These are phyloP conservation scores for Acronicta leporina DNA, from an alignment of 2,888 invertebrate genomes.

Conservation along the genomic window DNA sequence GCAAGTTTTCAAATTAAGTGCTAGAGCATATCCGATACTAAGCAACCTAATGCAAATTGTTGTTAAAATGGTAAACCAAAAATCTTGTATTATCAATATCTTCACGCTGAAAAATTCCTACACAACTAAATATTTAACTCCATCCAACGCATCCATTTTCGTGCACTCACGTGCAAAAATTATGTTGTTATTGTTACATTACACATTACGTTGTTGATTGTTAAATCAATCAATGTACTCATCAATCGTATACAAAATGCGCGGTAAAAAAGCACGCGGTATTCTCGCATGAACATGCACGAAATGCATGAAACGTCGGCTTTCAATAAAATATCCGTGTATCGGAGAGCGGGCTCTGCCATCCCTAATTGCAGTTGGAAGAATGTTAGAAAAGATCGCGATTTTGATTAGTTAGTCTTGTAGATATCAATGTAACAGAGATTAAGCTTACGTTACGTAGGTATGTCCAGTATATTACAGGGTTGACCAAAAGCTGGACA, in stretches of 20 bases:
- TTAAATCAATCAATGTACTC: conserved; percentile 38
- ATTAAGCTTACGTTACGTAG: too few relatives aligned
- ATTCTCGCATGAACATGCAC: conserved; percentile 9
- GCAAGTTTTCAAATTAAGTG: too few relatives aligned
- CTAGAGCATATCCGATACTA: background rate
- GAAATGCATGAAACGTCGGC: conserved; percentile 13
- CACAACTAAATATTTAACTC: background rate
- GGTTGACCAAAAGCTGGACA: too few relatives aligned
- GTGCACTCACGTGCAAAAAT: conserved; percentile 24
- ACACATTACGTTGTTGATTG: conserved; percentile 24
- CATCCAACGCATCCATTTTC: conserved; percentile 11
- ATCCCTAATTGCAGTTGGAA: background rate
- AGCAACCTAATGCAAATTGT: background rate
- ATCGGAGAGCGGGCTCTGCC: conserved; percentile 5
- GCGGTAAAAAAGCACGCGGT: conserved; percentile 7
- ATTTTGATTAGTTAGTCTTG: too few relatives aligned
- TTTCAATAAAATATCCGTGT: conserved; percentile 11
- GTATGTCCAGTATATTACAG: too few relatives aligned
- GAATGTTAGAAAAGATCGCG: too few relatives aligned
- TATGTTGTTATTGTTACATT: conserved; percentile 1
- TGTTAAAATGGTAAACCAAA: too few relatives aligned
- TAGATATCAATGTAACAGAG: too few relatives aligned
- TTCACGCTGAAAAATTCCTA: background rate
- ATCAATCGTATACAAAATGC: conserved; percentile 26
- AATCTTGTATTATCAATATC: too few relatives aligned